phyloP scores from a whole-genome alignment of 2,888 invertebrate species.

The Apoda limacodes region DNA sequence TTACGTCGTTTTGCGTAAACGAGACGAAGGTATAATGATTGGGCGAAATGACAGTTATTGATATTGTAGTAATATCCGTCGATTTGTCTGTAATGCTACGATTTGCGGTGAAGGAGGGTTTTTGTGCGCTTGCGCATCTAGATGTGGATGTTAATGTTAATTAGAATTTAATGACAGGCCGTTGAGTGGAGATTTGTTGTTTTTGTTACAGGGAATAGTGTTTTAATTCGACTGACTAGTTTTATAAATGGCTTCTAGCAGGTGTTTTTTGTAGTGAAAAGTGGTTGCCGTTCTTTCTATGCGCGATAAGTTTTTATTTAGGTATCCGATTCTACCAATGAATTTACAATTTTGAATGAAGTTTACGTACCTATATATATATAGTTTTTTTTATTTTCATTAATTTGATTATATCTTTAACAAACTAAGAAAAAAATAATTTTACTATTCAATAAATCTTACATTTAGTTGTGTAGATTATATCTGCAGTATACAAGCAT shows the following conservation, averaged over 20 bases:
- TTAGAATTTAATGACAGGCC: slow-evolving; percentile 53
- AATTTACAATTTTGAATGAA: too few species aligned
- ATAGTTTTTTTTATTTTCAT: slow-evolving; percentile 1
- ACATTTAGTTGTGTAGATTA: too few species aligned
- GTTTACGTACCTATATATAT: too few species aligned
- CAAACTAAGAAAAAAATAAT: slow-evolving; percentile 14
- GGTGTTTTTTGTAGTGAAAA: slow-evolving; percentile 6
- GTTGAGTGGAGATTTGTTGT: slow-evolving; percentile 24
- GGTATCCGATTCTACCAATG: too few species aligned
- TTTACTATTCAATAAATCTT: too few species aligned
- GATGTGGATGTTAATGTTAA: slow-evolving; percentile 43
- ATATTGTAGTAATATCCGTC: slow-evolving; percentile 53
- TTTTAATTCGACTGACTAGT: slow-evolving; percentile 18
- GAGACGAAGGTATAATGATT: slow-evolving; percentile 62
- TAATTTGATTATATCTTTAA: slow-evolving; percentile 3
- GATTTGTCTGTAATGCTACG: slow-evolving; percentile 35
- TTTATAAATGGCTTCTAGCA: slow-evolving; percentile 6
- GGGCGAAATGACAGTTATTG: slow-evolving; percentile 62
- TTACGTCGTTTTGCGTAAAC: slow-evolving; percentile 58
- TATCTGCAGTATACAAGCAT: too few species aligned
- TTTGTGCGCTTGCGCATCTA: slow-evolving; percentile 35
- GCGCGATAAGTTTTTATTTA: too few species aligned
- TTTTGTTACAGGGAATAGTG: slow-evolving; percentile 11
- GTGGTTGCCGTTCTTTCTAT: slow-evolving; percentile 4
- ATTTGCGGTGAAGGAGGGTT: slow-evolving; percentile 36